Evolutionary conservation across 2,888 invertebrate genomes (phyloP).

Genomic region (Phortica okadai): DNA sequence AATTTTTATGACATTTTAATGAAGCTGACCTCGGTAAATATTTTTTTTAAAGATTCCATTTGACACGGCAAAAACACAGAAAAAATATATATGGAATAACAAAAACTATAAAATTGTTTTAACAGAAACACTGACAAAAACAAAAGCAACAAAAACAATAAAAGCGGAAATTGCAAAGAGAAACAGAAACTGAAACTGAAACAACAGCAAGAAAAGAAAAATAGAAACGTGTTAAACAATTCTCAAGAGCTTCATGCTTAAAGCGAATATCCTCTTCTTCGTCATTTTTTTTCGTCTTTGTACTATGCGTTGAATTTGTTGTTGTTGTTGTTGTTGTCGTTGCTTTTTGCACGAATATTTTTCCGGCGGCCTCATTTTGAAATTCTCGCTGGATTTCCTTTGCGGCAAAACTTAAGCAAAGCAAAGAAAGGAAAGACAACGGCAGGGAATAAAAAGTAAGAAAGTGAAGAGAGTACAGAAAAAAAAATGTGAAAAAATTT

Average conservation of each 20-base stretch:
- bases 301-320: slow-evolving; percentile 16
- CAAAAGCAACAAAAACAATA: not conserved
- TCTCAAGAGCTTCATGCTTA: slow-evolving; percentile 68
- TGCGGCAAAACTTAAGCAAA: not conserved
- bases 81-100: not conserved
- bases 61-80: slow-evolving; percentile 8
- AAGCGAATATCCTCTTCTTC: slow-evolving; percentile 60
- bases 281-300: slow-evolving; percentile 42
- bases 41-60: slow-evolving; percentile 34
- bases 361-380: slow-evolving; percentile 4
- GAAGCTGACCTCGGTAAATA: slow-evolving; percentile 50
- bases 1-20: slow-evolving; percentile 49
- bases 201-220: slow-evolving; percentile 40
- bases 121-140: slow-evolving; percentile 8
- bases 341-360: not conserved
- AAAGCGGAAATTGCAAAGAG: slow-evolving; percentile 18
- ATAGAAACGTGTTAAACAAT: slow-evolving; percentile 62
- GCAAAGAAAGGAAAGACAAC: not conserved
- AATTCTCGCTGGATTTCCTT: slow-evolving; percentile 13
- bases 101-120: not conserved
- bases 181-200: not conserved
- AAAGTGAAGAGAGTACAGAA: no score
- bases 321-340: not conserved
- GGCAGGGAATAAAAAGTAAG: no score
- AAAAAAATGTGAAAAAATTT: no score